phyloP scores from a whole-genome alignment of 2,113 vertebrate species.

The Aegotheles bennettii region DNA sequence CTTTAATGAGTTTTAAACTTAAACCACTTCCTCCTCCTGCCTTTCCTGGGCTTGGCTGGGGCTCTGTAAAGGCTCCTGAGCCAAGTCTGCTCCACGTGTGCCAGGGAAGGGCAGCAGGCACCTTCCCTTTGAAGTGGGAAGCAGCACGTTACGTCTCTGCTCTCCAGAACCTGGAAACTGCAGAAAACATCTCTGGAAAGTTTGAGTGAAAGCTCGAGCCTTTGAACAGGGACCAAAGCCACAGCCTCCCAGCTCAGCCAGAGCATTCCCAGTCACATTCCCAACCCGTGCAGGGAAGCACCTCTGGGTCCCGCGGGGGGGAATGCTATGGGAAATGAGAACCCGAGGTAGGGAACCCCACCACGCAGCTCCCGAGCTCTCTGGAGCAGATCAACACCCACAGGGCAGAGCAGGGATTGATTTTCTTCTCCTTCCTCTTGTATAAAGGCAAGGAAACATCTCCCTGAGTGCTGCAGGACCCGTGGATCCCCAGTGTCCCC shows the following conservation, averaged over 20 bases:
- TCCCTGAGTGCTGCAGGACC: neutral
- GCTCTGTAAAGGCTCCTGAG: neutral
- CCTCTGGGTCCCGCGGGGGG: neutral
- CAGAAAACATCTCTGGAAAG: neutral
- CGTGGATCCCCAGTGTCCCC: neutral
- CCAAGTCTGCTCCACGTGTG: neutral
- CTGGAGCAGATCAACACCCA: neutral
- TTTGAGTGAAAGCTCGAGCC: neutral
- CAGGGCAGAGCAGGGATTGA: neutral
- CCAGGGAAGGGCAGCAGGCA: neutral
- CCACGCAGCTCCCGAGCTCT: neutral
- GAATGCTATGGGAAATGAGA: neutral
- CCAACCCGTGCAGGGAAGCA: neutral
- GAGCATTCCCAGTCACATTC: neutral
- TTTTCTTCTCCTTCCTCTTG: neutral
- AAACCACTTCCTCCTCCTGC: neutral
- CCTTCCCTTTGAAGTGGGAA: neutral
- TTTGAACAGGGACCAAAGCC: neutral
- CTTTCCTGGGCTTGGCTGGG: neutral
- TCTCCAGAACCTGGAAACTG: neutral
- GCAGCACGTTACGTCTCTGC: neutral
- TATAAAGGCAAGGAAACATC: rapidly evolving
- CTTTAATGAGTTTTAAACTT: neutral
- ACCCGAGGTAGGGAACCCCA: rapidly evolving
- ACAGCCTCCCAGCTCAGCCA: neutral